Evolutionary conservation across 2,797 vertebrate species (phyloP).

Genomic region (Liasis olivaceus): DNA sequence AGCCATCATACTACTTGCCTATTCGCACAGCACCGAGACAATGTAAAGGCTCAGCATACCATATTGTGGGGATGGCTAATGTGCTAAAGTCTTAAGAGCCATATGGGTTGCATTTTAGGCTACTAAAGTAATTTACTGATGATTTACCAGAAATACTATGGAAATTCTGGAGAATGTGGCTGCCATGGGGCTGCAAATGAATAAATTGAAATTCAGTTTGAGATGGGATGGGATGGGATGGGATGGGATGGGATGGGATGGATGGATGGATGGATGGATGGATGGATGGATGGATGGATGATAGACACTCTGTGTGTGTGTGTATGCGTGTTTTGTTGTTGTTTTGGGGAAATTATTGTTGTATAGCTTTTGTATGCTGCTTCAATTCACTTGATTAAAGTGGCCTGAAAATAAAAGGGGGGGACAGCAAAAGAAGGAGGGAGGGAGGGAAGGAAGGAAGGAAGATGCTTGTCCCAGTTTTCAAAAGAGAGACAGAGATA

Average conservation of each 20-base stretch:
- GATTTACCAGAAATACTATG: background rate
- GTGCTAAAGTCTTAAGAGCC: background rate
- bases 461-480: background rate
- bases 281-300: too few relatives aligned
- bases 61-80: background rate
- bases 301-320: background rate
- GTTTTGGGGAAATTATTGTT: background rate
- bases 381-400: background rate
- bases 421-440: background rate
- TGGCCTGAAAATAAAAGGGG: background rate
- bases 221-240: background rate
- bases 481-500: background rate
- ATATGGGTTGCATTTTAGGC: background rate
- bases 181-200: background rate
- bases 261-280: too few relatives aligned
- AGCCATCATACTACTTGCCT: background rate
- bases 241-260: too few relatives aligned
- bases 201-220: background rate
- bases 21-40: background rate
- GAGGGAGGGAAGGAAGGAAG: too few relatives aligned
- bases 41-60: background rate
- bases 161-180: background rate
- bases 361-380: background rate
- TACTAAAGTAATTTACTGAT: background rate
- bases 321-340: too few relatives aligned